phyloP scores from a whole-genome alignment of 2,113 vertebrate genomes.

The Ctenomys sociabilis region DNA sequence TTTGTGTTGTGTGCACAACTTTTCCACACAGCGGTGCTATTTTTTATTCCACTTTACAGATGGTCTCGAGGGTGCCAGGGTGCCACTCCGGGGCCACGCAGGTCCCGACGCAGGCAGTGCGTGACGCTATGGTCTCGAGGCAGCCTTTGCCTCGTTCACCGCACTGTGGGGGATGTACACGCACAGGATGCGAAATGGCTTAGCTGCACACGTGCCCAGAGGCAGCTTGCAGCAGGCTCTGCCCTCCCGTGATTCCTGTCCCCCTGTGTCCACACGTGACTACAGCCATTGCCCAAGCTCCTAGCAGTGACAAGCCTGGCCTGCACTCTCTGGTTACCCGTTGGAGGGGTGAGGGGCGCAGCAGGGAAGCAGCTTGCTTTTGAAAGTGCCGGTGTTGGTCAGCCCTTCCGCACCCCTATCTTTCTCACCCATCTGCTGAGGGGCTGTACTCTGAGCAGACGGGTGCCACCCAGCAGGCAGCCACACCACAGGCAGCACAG shows the following conservation, averaged over 20 bases:
- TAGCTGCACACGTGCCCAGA: background rate
- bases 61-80: background rate
- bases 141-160: background rate
- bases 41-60: background rate
- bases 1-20: background rate
- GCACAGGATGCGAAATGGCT: background rate
- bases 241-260: background rate
- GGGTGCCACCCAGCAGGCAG: background rate
- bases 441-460: background rate
- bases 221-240: background rate
- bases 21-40: background rate
- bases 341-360: background rate
- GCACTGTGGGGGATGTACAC: background rate
- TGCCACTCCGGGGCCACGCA: background rate
- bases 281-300: background rate
- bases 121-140: background rate
- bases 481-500: background rate
- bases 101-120: background rate
- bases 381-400: background rate
- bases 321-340: background rate
- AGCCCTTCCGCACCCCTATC: background rate
- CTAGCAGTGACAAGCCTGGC: background rate
- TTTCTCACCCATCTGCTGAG: background rate
- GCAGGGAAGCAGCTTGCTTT: background rate
- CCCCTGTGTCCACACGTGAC: background rate